Percentiles rank a stretch among this genome's conserved stretches.
These are phyloP conservation scores for Antennarius maculatus DNA, from an alignment of 2,797 vertebrate species.

Conservation along the genomic window DNA sequence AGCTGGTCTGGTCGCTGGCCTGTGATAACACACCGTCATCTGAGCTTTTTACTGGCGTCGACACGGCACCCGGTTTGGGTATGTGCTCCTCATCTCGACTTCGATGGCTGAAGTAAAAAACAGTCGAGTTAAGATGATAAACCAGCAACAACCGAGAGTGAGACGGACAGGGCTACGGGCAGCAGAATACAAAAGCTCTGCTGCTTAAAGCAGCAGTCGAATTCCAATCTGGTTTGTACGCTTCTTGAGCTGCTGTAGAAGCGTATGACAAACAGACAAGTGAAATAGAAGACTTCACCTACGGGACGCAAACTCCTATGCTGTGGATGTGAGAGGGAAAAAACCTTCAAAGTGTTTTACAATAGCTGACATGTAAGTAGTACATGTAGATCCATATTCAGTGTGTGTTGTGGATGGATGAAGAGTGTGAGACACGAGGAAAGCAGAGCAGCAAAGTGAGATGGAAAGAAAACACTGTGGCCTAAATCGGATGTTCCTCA, in stretches of 20 bases:
- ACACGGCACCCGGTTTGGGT: constrained; percentile 86
- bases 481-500: constrained; percentile 59
- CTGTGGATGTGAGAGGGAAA: no score
- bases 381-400: no score
- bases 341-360: no score
- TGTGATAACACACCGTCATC: constrained; percentile 85
- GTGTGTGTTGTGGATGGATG: constrained; percentile 37
- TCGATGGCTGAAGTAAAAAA: constrained; percentile 81
- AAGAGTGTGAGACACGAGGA: constrained; percentile 5
- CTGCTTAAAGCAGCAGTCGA: constrained; percentile 76
- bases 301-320: no score
- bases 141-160: constrained; percentile 17
- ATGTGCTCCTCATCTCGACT: constrained; percentile 92
- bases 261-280: constrained; percentile 43
- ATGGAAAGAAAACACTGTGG: constrained; percentile 29
- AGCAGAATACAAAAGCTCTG: constrained; percentile 56
- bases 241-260: constrained; percentile 61
- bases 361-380: no score
- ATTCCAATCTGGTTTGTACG: constrained; percentile 75
- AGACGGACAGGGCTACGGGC: background rate
- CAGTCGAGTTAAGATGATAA: background rate
- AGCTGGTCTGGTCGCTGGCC: constrained; percentile 84
- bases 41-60: constrained; percentile 88
- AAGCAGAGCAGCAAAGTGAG: constrained; percentile 10
- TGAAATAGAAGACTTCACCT: no score